These are phyloP conservation scores for Antennarius maculatus DNA, from an alignment of 2,797 vertebrate genomes.

Conservation along the genomic window DNA sequence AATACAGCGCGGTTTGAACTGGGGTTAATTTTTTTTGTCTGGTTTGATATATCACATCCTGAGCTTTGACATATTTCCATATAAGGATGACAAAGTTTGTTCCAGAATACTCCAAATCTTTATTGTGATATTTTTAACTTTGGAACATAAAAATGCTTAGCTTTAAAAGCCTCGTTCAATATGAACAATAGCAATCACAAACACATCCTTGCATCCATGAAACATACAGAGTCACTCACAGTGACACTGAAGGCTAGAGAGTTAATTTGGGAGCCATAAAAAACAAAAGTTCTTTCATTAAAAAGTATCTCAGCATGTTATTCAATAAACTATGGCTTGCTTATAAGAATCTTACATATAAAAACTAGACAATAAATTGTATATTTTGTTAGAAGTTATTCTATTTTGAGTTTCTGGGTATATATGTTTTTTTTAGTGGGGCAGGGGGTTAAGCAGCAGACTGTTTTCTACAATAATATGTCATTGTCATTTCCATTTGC, in stretches of 20 bases:
- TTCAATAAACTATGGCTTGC: constrained; percentile 7
- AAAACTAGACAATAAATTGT: neutral
- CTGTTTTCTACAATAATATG: too few species aligned
- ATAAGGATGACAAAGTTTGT: neutral
- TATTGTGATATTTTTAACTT: constrained; percentile 63
- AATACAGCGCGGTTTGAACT: constrained; percentile 6
- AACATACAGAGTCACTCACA: constrained; percentile 56
- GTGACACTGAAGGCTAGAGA: constrained; percentile 50
- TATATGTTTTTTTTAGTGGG: neutral
- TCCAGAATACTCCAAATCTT: constrained; percentile 52
- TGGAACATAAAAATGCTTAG: constrained; percentile 48
- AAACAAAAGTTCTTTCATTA: constrained; percentile 18
- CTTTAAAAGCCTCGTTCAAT: constrained; percentile 80
- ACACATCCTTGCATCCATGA: constrained; percentile 69
- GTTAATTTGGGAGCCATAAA: constrained; percentile 20
- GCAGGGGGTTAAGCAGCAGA: too few species aligned
- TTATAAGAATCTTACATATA: neutral
- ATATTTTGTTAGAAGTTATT: neutral
- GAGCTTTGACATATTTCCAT: neutral
- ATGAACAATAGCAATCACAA: constrained; percentile 79
- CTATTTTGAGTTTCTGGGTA: neutral
- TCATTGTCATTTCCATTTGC: neutral
- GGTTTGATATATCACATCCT: neutral
- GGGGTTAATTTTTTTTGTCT: too few species aligned
- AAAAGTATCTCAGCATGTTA: neutral